These are phyloP conservation scores for Andrena camellia DNA, from an alignment of 2,888 invertebrate genomes.

Conservation along the genomic window DNA sequence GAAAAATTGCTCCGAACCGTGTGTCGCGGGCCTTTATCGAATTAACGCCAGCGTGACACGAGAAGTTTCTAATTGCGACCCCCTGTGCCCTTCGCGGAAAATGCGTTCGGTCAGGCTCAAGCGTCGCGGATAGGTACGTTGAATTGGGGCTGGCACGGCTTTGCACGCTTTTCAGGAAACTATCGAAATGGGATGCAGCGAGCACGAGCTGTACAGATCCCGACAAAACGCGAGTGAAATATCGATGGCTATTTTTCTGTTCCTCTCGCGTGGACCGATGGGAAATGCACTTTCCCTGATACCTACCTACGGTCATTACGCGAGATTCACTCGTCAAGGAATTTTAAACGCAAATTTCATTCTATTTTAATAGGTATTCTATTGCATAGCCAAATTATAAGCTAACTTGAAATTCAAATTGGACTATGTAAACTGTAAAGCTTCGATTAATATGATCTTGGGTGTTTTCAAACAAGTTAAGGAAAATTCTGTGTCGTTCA, in stretches of 20 bases:
- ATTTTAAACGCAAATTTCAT: neutral
- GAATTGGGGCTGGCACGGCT: constrained; percentile 69
- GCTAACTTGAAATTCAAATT: neutral
- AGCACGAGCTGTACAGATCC: constrained; percentile 65
- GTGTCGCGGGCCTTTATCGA: constrained; percentile 21
- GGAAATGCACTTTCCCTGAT: constrained; percentile 1
- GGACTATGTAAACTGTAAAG: too few species aligned
- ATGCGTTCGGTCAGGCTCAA: constrained; percentile 24
- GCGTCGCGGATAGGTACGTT: constrained; percentile 31
- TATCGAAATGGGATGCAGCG: constrained; percentile 68
- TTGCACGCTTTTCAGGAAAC: constrained; percentile 67
- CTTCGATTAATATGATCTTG: too few species aligned
- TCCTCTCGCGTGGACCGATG: constrained; percentile 37
- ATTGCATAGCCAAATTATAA: neutral
- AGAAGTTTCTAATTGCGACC: constrained; percentile 40
- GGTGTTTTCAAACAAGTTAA: too few species aligned
- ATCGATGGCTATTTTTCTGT: constrained; percentile 63
- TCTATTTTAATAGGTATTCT: too few species aligned
- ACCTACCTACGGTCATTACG: too few species aligned
- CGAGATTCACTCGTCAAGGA: neutral
- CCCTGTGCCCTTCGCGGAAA: constrained; percentile 2
- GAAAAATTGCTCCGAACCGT: constrained; percentile 18
- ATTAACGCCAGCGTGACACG: constrained; percentile 24
- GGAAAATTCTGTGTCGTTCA: neutral
- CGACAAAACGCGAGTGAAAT: constrained; percentile 69